These are phyloP conservation scores for Palythoa heliodiscus DNA, from an alignment of 92 coral and sea anemone species.

Conservation along the genomic window DNA sequence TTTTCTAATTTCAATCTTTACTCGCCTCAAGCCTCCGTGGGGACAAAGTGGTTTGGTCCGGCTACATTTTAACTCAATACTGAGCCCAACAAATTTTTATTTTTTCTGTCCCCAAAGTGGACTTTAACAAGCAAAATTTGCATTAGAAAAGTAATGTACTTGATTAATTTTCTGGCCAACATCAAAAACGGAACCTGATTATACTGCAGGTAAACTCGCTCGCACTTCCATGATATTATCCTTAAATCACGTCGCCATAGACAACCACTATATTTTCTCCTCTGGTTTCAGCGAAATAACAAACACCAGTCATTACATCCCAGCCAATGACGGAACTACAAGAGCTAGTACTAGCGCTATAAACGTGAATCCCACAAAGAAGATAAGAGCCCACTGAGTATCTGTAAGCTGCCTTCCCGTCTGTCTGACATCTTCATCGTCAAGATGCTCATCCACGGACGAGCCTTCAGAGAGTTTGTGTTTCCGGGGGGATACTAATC, in stretches of 20 bases:
- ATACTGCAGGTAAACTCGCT: too few relatives aligned
- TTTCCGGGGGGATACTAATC: constrained; percentile 63
- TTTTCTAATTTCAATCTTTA: too few relatives aligned
- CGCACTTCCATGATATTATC: too few relatives aligned
- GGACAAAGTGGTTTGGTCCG: too few relatives aligned
- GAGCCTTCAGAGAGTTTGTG: constrained; percentile 63
- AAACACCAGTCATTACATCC: constrained; percentile 1
- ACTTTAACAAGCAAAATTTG: too few relatives aligned
- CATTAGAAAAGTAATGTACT: too few relatives aligned
- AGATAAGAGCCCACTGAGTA: constrained; percentile 88
- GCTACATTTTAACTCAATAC: too few relatives aligned
- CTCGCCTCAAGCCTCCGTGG: too few relatives aligned
- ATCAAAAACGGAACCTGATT: too few relatives aligned
- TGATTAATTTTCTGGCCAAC: too few relatives aligned
- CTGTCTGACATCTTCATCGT: constrained; percentile 37
- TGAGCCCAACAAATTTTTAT: too few relatives aligned
- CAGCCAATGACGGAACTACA: constrained; percentile 69
- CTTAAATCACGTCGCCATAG: not conserved
- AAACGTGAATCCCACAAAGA: constrained; percentile 81
- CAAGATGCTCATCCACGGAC: constrained; percentile 40
- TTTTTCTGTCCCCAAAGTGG: too few relatives aligned
- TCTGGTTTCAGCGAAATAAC: not conserved
- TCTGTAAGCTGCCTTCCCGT: constrained; percentile 73
- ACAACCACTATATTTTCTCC: not conserved
- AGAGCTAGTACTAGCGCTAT: constrained; percentile 70